Conservation (phyloP, 2,797 vertebrate species). For the Dromococcyx pavoninus region DNA sequence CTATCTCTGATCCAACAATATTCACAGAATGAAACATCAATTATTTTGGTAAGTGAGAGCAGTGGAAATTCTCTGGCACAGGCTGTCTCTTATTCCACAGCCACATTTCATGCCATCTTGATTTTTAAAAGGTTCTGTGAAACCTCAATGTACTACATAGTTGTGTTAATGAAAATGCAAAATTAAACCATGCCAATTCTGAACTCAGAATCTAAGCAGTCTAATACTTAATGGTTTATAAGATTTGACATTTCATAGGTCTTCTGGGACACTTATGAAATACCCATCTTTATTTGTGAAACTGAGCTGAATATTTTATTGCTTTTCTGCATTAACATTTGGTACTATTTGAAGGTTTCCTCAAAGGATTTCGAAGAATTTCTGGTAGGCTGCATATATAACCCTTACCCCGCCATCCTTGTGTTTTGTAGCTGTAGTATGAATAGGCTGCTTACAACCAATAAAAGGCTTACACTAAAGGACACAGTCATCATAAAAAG, state of each 20-base stretch:
- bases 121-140: slow-evolving; percentile 31
- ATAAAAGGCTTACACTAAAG: slow-evolving; percentile 24
- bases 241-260: slow-evolving; percentile 33
- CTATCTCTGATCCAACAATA: neutral
- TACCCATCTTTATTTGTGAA: slow-evolving; percentile 30
- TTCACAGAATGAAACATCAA: neutral
- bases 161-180: slow-evolving; percentile 41
- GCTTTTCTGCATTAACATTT: slow-evolving; percentile 42
- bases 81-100: neutral
- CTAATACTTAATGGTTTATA: slow-evolving; percentile 28
- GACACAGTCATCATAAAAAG: slow-evolving; percentile 13
- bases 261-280: slow-evolving; percentile 37
- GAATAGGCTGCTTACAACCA: slow-evolving; percentile 12
- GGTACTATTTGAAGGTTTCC: slow-evolving; percentile 38
- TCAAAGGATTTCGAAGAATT: slow-evolving; percentile 38
- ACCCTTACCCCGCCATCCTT: neutral
- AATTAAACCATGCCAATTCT: slow-evolving; percentile 14
- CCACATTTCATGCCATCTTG: neutral
- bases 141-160: neutral
- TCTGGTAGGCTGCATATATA: neutral
- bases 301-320: slow-evolving; percentile 52
- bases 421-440: neutral
- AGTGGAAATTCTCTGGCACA: neutral
- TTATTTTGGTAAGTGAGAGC: neutral
- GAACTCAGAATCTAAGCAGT: slow-evolving; percentile 36